Evolutionary conservation across 2,888 invertebrate species (phyloP), one percentile per base, ranked within the genome.

Genomic region (Nezara viridula): DNA sequence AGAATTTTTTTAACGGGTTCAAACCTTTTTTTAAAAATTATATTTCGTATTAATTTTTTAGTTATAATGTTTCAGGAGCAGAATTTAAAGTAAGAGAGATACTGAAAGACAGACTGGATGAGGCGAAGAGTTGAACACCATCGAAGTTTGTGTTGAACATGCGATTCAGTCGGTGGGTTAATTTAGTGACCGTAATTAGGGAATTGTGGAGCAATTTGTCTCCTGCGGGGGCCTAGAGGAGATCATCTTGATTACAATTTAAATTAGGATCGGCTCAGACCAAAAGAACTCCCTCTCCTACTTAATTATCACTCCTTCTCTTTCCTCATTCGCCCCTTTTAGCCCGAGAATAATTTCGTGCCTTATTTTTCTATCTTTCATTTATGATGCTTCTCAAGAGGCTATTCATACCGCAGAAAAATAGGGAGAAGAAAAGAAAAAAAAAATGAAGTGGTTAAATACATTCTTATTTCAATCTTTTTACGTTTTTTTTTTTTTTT

Each of bases 191-290:
- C 16, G 86, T 86, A 86, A 86, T 86, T 86, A 86, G 52, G 60
- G 86, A 86, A 86, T 86, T 86, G 86, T 86, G 60, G 52, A 60
- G 86, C 37, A 86, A 86, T 86, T 86, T 86, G 86, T 86, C 86
- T 86, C 86, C 52, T 24, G 40, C 49, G 55, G n/a, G 44, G 24
- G 40, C 44, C 52, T 52, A 86, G 66, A 4, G 86, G 66, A 4
- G 86, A 7, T 86, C 50, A 86, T 86, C 86, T 86, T 86, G 86
- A 86, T 86, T 86, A 55, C 86, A 86, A 86, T 86, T 86, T 86
- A 86, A 86, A 86, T 86, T 86, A 86, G 86, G 86, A 86, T 86
- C 55, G 66, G 66, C 55, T 12, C 40, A n/a, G 37, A 24, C 60
- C n/a, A 10, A 44, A 86, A 86, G 60, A 60, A 86, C 55, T 55